Conservation (phyloP, 2,888 invertebrate genomes). For the Agonopterix heracliana region DNA sequence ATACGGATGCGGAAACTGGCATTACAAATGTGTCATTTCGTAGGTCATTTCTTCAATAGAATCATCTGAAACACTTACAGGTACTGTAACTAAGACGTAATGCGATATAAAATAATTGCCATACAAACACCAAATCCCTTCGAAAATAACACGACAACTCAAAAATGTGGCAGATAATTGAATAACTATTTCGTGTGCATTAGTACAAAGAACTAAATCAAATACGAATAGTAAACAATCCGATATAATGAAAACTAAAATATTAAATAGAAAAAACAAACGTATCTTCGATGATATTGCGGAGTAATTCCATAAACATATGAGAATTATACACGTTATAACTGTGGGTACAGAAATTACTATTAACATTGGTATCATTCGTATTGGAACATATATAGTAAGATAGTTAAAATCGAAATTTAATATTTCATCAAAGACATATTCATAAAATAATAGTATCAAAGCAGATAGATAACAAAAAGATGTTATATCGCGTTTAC, state of each 20-base stretch:
- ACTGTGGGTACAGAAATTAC: slow-evolving; percentile 20
- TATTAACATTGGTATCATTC: slow-evolving; percentile 19
- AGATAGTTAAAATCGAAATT: no score
- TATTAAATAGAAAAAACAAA: slow-evolving; percentile 17
- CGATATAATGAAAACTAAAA: slow-evolving; percentile 15
- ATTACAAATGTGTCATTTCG: no score
- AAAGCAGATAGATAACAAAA: slow-evolving; percentile 14
- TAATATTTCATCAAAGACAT: no score
- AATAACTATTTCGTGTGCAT: no score
- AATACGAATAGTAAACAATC: slow-evolving; percentile 1
- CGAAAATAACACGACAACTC: no score
- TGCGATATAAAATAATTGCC: no score
- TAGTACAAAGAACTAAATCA: background rate
- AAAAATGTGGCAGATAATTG: no score
- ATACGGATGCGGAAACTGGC: no score
- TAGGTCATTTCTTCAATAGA: no score
- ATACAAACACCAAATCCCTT: no score
- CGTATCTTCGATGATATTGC: slow-evolving; percentile 10
- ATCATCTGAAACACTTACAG: no score
- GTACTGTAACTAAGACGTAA: no score
- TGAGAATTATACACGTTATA: slow-evolving; percentile 11
- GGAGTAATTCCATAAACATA: slow-evolving; percentile 7
- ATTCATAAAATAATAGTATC: slow-evolving; percentile 6
- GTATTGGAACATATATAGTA: slow-evolving; percentile 9
- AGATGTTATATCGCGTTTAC: slow-evolving; percentile 13